A percentile compares a stretch with the other conserved stretches of the same genome.
Evolutionary conservation across 2,113 vertebrate species (phyloP).

Genomic region (Apus apus): DNA sequence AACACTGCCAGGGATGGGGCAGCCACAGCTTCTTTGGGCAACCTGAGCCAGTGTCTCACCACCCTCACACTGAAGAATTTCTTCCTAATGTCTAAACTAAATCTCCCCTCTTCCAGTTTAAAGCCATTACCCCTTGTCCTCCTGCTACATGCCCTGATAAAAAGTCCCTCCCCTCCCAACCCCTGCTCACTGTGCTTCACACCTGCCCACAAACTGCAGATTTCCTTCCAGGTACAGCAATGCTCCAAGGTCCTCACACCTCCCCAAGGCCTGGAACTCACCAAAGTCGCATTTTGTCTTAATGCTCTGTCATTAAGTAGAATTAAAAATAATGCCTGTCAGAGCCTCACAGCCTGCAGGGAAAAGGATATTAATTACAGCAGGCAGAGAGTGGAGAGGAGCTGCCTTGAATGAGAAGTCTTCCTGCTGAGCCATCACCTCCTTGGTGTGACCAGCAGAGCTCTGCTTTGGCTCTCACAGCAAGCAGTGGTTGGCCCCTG

Average conservation of each 20-base stretch:
- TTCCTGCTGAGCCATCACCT: conserved; percentile 28
- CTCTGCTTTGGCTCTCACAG: background rate
- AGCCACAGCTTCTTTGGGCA: no score
- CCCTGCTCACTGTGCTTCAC: background rate
- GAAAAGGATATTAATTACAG: conserved; percentile 71
- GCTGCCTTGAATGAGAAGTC: conserved; percentile 36
- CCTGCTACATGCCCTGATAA: no score
- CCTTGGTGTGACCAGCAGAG: conserved; percentile 3
- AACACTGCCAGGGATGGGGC: no score
- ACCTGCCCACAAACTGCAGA: background rate
- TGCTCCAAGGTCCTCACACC: background rate
- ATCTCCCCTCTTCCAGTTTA: no score
- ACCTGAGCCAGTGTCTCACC: no score
- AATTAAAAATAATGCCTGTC: conserved; percentile 71
- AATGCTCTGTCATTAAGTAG: conserved; percentile 65
- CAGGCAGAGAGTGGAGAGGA: conserved; percentile 56
- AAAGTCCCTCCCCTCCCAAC: no score
- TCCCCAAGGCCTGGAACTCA: conserved; percentile 6
- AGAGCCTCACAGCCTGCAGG: conserved; percentile 51
- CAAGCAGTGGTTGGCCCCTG: background rate
- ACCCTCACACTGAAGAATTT: no score
- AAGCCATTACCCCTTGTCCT: no score
- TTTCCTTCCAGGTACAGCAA: background rate
- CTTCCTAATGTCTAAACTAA: no score
- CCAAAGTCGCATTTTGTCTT: conserved; percentile 57